Percentiles rank a stretch among this genome's conserved stretches.
phyloP scores from a whole-genome alignment of 2,113 vertebrate species.

The Ifrita kowaldi region DNA sequence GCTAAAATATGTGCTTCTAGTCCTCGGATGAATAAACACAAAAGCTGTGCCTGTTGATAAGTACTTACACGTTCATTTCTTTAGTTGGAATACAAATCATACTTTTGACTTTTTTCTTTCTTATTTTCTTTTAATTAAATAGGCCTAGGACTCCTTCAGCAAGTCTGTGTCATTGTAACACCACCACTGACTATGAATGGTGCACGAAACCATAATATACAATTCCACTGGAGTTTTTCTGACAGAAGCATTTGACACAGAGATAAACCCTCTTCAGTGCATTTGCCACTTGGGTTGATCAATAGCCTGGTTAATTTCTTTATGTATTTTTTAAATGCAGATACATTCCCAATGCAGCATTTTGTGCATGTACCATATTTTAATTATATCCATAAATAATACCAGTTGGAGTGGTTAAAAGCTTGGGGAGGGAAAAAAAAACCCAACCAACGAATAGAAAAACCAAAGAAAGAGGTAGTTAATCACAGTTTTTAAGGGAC shows the following conservation, averaged over 20 bases:
- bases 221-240: not conserved
- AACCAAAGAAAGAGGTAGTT: not conserved
- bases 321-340: not conserved
- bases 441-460: not conserved
- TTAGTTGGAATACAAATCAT: conserved; percentile 22
- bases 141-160: not conserved
- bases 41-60: conserved; percentile 46
- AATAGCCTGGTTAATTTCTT: not conserved
- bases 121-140: not conserved
- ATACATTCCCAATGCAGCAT: not conserved
- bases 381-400: not conserved
- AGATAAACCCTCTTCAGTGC: not conserved
- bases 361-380: not conserved
- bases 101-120: not conserved
- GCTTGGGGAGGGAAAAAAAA: accelerated
- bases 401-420: not conserved
- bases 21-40: conserved; percentile 59
- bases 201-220: not conserved
- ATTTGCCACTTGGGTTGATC: not conserved
- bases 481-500: not conserved
- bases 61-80: conserved; percentile 35
- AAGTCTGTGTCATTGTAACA: not conserved
- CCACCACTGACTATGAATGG: not conserved
- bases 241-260: not conserved
- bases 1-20: conserved; percentile 57